phyloP scores from a whole-genome alignment of 2,797 vertebrate genomes.

The Scolopax bukidnonensis region DNA sequence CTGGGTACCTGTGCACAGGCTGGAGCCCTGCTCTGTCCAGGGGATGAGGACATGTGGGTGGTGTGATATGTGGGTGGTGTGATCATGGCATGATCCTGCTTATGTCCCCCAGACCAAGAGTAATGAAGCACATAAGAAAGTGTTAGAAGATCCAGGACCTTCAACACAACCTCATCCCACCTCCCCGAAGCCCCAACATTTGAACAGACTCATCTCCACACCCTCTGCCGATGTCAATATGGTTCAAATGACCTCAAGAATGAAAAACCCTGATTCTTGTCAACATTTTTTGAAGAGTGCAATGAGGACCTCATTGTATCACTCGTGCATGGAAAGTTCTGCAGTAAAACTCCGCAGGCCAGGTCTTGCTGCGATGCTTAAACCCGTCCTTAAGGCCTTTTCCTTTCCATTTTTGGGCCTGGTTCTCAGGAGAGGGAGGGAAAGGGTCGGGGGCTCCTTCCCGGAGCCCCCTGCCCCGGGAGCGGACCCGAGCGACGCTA shows the following conservation, averaged over 20 bases:
- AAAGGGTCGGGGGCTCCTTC: neutral
- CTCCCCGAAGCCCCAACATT: neutral
- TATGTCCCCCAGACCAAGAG: neutral
- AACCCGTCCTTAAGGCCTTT: neutral
- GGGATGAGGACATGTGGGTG: rapidly evolving
- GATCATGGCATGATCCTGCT: rapidly evolving
- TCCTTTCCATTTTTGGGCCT: rapidly evolving
- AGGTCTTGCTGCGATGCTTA: neutral
- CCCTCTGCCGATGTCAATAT: rapidly evolving
- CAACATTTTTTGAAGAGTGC: neutral
- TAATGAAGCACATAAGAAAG: rapidly evolving
- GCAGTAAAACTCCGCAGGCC: neutral
- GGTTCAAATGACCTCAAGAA: neutral
- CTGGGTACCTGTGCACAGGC: neutral
- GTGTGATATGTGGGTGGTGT: rapidly evolving
- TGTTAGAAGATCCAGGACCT: neutral
- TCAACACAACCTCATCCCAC: neutral
- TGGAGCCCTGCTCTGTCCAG: neutral
- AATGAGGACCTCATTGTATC: rapidly evolving
- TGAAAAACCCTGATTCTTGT: neutral
- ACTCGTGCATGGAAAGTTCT: rapidly evolving
- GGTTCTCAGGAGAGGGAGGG: rapidly evolving
- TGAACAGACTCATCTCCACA: neutral
- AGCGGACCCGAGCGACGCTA: constrained; percentile 19
- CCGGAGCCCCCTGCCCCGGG: neutral